Conservation (phyloP, 2,888 invertebrate genomes). For the Stenoptilia bipunctidactyla region DNA sequence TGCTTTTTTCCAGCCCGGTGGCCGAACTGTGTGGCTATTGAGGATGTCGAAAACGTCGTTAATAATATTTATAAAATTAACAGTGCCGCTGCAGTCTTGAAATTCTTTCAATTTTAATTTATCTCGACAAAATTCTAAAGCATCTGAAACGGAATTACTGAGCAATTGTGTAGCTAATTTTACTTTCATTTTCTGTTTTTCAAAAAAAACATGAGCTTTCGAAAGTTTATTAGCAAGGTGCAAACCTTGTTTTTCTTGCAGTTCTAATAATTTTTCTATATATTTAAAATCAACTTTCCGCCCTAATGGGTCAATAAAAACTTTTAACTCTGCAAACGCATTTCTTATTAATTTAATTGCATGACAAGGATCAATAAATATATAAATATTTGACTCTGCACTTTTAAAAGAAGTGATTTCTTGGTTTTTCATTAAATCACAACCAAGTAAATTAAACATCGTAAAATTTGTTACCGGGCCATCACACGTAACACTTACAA, state of each 20-base stretch:
- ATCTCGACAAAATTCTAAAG: slow-evolving; percentile 5
- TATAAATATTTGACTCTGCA: slow-evolving; percentile 4
- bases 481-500: too few relatives aligned
- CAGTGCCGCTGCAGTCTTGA: slow-evolving; percentile 11
- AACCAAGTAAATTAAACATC: slow-evolving; percentile 8
- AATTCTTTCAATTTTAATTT: slow-evolving; percentile 8
- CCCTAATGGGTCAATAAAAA: slow-evolving; percentile 4
- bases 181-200: slow-evolving; percentile 14
- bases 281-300: slow-evolving; percentile 10
- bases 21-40: slow-evolving; percentile 13
- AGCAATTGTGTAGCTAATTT: slow-evolving; percentile 11
- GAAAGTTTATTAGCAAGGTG: slow-evolving; percentile 7
- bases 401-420: background rate
- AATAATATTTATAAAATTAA: slow-evolving; percentile 12
- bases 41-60: slow-evolving; percentile 14
- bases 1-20: slow-evolving; percentile 13
- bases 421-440: background rate
- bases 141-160: slow-evolving; percentile 13
- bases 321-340: slow-evolving; percentile 13
- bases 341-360: slow-evolving; percentile 13
- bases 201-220: slow-evolving; percentile 7
- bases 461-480: too few relatives aligned
- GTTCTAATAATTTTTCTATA: slow-evolving; percentile 7
- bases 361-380: slow-evolving; percentile 13
- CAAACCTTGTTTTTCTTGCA: slow-evolving; percentile 10